Evolutionary conservation across 2,888 invertebrate genomes (phyloP), one percentile per base, ranked within the genome.

Genomic region (Oligia strigilis): DNA sequence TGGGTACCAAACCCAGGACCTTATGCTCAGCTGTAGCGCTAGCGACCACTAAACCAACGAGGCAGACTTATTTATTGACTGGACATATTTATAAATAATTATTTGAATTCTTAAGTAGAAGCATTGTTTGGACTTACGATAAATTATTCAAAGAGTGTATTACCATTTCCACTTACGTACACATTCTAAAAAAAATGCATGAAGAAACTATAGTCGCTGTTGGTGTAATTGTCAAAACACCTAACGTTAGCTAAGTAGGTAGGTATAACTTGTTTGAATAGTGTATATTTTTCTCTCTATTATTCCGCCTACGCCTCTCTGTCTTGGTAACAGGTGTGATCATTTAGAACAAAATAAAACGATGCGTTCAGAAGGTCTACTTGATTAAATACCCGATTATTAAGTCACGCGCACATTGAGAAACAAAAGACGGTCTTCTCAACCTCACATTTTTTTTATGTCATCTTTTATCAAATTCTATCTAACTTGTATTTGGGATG

Each of bases 241-340:
- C 80, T 81, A 84, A 74, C 81, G 67, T 75, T 72, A 43, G 75
- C 67, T 87, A 87, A 88, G 85, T 84, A 81, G 72, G 67, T 75
- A 82, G 72, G 67, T 75, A 82, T 84, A 82, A 84, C 89, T 77
- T 84, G 77, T 89, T 88, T 81, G 82, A 81, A 88, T 80, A 82
- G 88, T 87, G 84, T 83, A 80, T 87, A 78, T 86, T 84, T 87
- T 87, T 82, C 80, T 83, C 67, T 81, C 81, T 86, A 86, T 86
- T 85, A 87, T 87, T 81, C 89, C 81, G 23, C 89, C 89, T 83
- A 89, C 89, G 81, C 64, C 49, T 29, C 19, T n/a, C 75, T 79
- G 81, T 87, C 81, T 81, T 80, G 67, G 77, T 80, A 84, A 89
- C 90, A 89, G 90, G 90, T 89, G 90, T 88, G 88, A 88, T 88